phyloP scores from a whole-genome alignment of 2,888 invertebrate genomes.

The Pachycephus smyrnensis region DNA sequence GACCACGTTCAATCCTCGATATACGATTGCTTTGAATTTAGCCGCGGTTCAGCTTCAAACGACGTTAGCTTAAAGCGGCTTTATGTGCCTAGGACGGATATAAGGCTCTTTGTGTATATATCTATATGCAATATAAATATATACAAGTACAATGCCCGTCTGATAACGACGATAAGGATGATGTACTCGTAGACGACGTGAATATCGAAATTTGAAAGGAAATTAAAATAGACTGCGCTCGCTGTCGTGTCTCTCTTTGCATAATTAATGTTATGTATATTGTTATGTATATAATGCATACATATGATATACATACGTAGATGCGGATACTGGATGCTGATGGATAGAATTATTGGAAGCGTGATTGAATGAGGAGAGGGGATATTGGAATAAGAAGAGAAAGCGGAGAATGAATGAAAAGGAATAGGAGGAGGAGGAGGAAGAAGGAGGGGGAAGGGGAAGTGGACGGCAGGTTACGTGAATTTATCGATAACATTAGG shows the following conservation, averaged over 20 bases:
- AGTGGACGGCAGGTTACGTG: conserved; percentile 14
- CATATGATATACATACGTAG: conserved; percentile 41
- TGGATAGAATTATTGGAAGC: background rate
- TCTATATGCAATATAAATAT: background rate
- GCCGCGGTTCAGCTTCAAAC: background rate
- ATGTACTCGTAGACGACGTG: background rate
- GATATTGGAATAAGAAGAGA: conserved; percentile 30
- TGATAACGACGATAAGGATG: background rate
- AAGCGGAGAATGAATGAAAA: conserved; percentile 23
- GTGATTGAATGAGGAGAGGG: background rate
- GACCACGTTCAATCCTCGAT: no score
- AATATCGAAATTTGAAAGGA: background rate
- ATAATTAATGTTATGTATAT: conserved; percentile 55
- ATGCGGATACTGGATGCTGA: conserved; percentile 25
- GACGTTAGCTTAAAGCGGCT: background rate
- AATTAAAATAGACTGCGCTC: conserved; percentile 48
- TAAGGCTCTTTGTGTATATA: background rate
- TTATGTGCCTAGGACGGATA: background rate
- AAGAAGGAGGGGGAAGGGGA: background rate
- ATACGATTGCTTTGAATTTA: background rate
- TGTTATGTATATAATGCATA: conserved; percentile 1
- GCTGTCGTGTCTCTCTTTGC: conserved; percentile 59
- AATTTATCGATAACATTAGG: conserved; percentile 33
- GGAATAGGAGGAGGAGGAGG: background rate
- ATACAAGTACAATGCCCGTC: background rate